Evolutionary conservation across 2,888 invertebrate species (phyloP).

Genomic region (Drosophila nr. perissopoda): DNA sequence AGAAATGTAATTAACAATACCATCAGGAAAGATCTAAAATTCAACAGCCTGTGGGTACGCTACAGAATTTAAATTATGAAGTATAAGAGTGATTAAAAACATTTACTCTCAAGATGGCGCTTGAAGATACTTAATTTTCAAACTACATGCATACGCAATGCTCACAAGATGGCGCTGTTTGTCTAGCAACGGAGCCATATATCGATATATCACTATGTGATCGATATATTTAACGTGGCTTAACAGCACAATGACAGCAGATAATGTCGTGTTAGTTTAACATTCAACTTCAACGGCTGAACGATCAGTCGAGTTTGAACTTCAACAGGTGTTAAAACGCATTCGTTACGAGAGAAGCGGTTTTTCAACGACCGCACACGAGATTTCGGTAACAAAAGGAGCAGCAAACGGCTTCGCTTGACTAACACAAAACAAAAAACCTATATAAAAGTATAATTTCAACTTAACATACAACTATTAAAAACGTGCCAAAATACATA

Average conservation of each 20-base stretch:
- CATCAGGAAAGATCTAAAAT: neutral
- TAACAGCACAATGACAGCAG: constrained; percentile 28
- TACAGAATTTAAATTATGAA: neutral
- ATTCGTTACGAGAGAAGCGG: constrained; percentile 49
- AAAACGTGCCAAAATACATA: constrained; percentile 41
- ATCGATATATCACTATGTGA: constrained; percentile 12
- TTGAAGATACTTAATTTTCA: neutral
- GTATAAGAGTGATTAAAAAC: neutral
- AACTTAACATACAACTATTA: constrained; percentile 8
- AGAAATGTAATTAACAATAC: neutral
- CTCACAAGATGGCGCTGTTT: constrained; percentile 7
- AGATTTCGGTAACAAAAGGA: constrained; percentile 56
- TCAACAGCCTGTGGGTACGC: neutral
- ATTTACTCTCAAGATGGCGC: constrained; percentile 5
- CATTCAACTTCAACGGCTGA: constrained; percentile 34
- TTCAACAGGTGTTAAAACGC: constrained; percentile 76
- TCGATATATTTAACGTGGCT: constrained; percentile 26
- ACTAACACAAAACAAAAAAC: constrained; percentile 22
- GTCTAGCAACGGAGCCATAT: neutral
- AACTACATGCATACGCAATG: neutral
- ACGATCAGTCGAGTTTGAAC: constrained; percentile 70
- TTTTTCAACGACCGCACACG: constrained; percentile 37
- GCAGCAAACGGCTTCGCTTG: constrained; percentile 30
- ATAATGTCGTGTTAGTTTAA: constrained; percentile 7
- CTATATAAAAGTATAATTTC: constrained; percentile 11